These are phyloP conservation scores for Globodera rostochiensis DNA, from an alignment of 1,140 invertebrate species.

Conservation along the genomic window DNA sequence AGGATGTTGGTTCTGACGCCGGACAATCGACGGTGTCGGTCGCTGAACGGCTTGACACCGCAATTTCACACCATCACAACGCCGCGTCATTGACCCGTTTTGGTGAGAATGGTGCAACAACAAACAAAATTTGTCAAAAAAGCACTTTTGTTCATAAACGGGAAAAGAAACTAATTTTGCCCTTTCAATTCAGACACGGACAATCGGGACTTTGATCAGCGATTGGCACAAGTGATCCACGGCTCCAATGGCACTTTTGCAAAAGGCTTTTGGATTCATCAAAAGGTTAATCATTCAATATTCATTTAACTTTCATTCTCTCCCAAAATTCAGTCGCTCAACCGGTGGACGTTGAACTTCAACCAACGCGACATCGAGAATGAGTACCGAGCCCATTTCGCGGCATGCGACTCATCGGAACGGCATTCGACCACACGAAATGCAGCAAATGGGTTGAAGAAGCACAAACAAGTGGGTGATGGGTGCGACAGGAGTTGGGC, in stretches of 20 bases:
- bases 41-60: constrained; percentile 61
- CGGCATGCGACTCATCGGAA: constrained; percentile 68
- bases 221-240: constrained; percentile 59
- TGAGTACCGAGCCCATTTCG: constrained; percentile 82
- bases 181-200: constrained; percentile 49
- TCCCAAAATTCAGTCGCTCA: constrained; percentile 71
- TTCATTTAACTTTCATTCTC: neutral
- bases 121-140: no score
- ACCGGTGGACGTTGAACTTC: constrained; percentile 81
- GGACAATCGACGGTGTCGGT: constrained; percentile 34
- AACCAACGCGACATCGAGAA: constrained; percentile 77
- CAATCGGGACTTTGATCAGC: constrained; percentile 62
- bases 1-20: constrained; percentile 58
- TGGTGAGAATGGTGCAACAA: neutral
- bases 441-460: constrained; percentile 34
- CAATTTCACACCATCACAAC: constrained; percentile 65
- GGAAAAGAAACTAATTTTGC: neutral
- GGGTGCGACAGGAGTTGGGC: no score
- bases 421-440: constrained; percentile 16
- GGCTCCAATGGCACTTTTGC: constrained; percentile 51
- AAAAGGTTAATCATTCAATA: constrained; percentile 68
- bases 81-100: constrained; percentile 63
- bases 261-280: constrained; percentile 79
- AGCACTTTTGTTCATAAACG: neutral
- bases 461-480: constrained; percentile 40